Percentiles rank a stretch among this genome's conserved stretches.
phyloP scores from a whole-genome alignment of 2,113 vertebrate species.

The Amblyornis subalaris region DNA sequence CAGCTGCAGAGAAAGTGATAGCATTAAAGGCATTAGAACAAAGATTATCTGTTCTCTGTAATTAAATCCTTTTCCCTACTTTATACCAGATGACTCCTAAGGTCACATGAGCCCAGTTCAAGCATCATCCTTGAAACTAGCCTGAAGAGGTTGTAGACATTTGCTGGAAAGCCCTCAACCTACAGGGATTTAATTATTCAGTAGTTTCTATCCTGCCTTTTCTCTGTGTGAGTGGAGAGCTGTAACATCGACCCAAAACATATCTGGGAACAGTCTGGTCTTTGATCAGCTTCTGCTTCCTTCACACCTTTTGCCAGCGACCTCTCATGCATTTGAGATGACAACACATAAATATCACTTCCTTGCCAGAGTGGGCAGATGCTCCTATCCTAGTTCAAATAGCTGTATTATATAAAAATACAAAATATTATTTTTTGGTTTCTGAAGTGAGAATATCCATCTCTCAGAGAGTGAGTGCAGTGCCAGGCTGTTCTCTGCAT shows the following conservation, averaged over 20 bases:
- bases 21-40: constrained; percentile 50
- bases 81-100: constrained; percentile 12
- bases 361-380: neutral
- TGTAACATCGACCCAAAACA: neutral
- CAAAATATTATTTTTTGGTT: neutral
- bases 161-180: neutral
- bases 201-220: neutral
- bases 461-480: neutral
- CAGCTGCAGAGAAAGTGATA: constrained; percentile 56
- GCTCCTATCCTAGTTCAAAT: neutral
- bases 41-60: constrained; percentile 61
- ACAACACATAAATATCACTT: neutral
- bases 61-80: constrained; percentile 46
- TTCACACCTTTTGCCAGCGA: neutral
- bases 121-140: neutral
- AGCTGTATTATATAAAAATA: neutral
- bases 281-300: neutral
- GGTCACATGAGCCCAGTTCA: constrained; percentile 9
- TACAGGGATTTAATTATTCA: constrained; percentile 1
- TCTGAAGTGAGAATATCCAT: neutral
- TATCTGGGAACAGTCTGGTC: neutral
- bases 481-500: neutral
- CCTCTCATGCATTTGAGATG: neutral
- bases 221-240: neutral
- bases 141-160: neutral